phyloP scores from a whole-genome alignment of 2,888 invertebrate species.

The Eurois occulta region DNA sequence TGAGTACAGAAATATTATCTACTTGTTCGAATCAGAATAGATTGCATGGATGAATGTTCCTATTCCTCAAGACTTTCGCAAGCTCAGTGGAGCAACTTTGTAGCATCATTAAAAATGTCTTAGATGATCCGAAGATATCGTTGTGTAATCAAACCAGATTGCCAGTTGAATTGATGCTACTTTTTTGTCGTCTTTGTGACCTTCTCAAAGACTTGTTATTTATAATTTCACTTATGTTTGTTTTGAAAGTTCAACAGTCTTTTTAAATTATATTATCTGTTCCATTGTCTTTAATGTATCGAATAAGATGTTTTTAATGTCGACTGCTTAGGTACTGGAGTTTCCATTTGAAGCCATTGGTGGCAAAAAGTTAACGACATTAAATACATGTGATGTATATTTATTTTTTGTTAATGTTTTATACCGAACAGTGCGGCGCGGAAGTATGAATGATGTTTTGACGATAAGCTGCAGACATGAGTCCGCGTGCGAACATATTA shows the following conservation, averaged over 20 bases:
- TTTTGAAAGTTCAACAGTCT: conserved; percentile 29
- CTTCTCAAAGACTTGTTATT: conserved; percentile 40
- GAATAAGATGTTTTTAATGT: background rate
- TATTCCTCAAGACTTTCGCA: conserved; percentile 45
- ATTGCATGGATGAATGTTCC: conserved; percentile 17
- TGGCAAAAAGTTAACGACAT: conserved; percentile 1
- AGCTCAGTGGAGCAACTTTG: conserved; percentile 53
- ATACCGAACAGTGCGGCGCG: conserved; percentile 21
- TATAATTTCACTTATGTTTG: conserved; percentile 11
- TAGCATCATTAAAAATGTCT: conserved; percentile 55
- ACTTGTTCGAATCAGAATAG: conserved; percentile 5
- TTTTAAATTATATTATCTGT: background rate
- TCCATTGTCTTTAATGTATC: background rate
- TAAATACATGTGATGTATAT: background rate
- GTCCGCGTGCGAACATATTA: conserved; percentile 23
- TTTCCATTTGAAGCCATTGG: background rate
- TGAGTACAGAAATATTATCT: conserved; percentile 4
- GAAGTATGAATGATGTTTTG: conserved; percentile 54
- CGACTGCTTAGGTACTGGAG: background rate
- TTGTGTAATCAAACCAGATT: conserved; percentile 76
- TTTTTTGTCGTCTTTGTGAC: conserved; percentile 47
- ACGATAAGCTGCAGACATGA: conserved; percentile 44
- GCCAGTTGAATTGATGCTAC: conserved; percentile 65
- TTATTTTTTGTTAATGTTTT: conserved; percentile 13
- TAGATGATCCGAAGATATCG: conserved; percentile 60